These are phyloP conservation scores for Bothrops jararaca DNA, from an alignment of 2,113 vertebrate genomes.

Conservation along the genomic window DNA sequence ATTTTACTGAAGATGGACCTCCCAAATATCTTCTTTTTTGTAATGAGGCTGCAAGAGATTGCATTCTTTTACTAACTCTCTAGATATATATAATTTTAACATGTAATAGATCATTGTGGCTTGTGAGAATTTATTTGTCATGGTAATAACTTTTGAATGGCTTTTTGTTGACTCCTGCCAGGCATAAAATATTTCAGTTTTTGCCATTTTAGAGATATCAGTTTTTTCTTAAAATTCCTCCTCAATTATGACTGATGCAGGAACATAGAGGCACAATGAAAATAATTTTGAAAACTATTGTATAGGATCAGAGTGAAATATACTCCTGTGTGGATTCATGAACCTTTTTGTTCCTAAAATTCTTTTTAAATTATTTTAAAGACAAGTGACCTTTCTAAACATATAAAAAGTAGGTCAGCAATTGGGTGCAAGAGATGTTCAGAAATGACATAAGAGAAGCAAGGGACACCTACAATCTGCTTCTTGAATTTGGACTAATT, in stretches of 20 bases:
- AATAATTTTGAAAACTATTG: not conserved
- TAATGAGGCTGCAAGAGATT: not conserved
- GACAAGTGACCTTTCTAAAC: not conserved
- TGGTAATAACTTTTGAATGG: not conserved
- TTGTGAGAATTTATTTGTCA: not conserved
- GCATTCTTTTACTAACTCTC: not conserved
- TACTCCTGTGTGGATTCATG: not conserved
- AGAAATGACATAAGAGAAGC: not conserved
- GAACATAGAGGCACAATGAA: not conserved
- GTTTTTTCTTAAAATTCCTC: not conserved
- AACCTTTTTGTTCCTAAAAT: too few species aligned
- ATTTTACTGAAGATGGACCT: not conserved
- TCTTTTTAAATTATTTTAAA: not conserved
- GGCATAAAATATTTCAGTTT: slow-evolving; percentile 16
- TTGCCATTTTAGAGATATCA: not conserved
- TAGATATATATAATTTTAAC: not conserved
- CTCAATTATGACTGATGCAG: not conserved
- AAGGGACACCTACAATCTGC: not conserved
- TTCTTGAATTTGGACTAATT: not conserved
- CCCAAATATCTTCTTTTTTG: not conserved
- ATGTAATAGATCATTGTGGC: not conserved
- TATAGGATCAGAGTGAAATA: not conserved
- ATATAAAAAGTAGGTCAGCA: not conserved
- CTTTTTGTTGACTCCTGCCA: slow-evolving; percentile 32
- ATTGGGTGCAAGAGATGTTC: not conserved